phyloP scores from a whole-genome alignment of 2,797 vertebrate genomes.

The Neostethus bicornis region DNA sequence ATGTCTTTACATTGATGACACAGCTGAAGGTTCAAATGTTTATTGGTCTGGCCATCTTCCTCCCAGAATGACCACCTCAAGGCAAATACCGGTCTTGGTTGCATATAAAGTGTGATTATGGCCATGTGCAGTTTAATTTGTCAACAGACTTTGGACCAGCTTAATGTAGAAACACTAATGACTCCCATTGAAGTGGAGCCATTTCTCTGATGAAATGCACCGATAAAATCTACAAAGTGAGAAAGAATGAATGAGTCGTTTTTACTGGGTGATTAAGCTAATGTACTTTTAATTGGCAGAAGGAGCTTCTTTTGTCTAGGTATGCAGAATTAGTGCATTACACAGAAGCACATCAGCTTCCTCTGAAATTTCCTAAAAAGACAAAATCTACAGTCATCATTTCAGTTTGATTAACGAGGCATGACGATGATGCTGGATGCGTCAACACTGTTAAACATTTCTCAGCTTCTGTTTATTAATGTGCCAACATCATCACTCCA shows the following conservation, averaged over 20 bases:
- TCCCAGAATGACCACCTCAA: not conserved
- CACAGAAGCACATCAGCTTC: conserved; percentile 15
- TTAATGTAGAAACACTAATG: conserved; percentile 46
- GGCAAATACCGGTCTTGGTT: conserved; percentile 11
- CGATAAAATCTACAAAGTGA: conserved; percentile 61
- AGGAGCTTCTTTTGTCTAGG: conserved; percentile 56
- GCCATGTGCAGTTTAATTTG: conserved; percentile 39
- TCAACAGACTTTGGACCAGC: conserved; percentile 54
- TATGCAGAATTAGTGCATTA: conserved; percentile 42
- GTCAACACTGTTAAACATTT: no score
- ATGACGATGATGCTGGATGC: no score
- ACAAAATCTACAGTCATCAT: conserved; percentile 16
- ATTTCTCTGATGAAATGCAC: conserved; percentile 47
- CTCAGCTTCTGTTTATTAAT: not conserved
- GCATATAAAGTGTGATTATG: conserved; percentile 14
- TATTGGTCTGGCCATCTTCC: not conserved
- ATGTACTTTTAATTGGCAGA: conserved; percentile 69
- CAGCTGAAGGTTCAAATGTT: no score
- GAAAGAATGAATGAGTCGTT: conserved; percentile 62
- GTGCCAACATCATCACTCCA: not conserved
- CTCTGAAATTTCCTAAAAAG: conserved; percentile 34
- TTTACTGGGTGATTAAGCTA: conserved; percentile 64
- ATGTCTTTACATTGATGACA: no score
- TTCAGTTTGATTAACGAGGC: not conserved
- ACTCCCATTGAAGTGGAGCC: conserved; percentile 26